Evolutionary conservation across 64 coral and sea anemone genomes (phyloP), one percentile per base, ranked within the genome.

Genomic region (Porites lutea): DNA sequence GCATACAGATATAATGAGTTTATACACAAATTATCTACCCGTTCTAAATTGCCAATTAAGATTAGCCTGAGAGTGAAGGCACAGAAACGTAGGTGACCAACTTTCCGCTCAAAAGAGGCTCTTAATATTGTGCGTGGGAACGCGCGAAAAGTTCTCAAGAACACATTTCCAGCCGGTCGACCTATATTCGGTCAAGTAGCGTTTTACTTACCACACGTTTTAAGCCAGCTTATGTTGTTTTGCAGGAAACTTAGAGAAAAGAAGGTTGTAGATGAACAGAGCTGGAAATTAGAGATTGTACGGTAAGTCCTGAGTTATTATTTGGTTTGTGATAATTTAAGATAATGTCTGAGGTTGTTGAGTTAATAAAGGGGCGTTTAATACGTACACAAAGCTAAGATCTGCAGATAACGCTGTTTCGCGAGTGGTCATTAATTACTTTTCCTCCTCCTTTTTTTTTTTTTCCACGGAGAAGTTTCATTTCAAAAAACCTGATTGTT

Each of bases 41-140:
- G 20, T 78, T 78, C 19, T 55, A 20, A 78, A 58, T 66, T 84
- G 81, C 61, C 61, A 84, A 84, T 84, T 84, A 68, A 84, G 62
- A 82, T 65, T n/a, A 65, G 15, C 79, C 61, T 22, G 65, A 46
- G 48, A n/a, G 79, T 23, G 65, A 80, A 55, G 27, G 12, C 5
- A 23, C 22, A 10, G 4, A 2, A 11, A 43, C 22, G 4, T 15
- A 3, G 44, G 78, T 10, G 21, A n/a, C 78, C 78, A 80, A 80
- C 78, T 68, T 84, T 84, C 49, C 75, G 51, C 49, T 55, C 81
- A 69, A 52, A 68, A 84, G 58, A 51, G 81, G 62, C 60, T 47
- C 62, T 49, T 49, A 48, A 52, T 84, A 84, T 84, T 84, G 81
- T 6, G 64, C 81, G 62, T 84, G 81, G 59, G 81, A 84, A 84